Evolutionary conservation across 2,888 invertebrate genomes (phyloP), one percentile per base, ranked within the genome.

Genomic region (Diarsia brunnea): DNA sequence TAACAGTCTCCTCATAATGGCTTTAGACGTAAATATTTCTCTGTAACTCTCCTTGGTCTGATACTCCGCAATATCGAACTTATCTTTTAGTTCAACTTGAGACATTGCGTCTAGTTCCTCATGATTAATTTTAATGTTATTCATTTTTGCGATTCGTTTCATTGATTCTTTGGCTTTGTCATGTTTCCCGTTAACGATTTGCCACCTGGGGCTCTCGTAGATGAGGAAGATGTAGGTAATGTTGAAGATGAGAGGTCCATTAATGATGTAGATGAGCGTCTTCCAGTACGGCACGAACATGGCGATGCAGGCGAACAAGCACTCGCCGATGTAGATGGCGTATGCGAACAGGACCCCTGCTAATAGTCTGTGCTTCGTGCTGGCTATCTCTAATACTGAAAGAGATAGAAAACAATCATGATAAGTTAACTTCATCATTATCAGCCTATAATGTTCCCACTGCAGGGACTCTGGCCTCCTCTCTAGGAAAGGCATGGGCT

Each of bases 121-220:
- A 2, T 88, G 75, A 73, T 94, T 87, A 10, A 95, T 88, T 21
- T 91, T 90, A 0, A 94, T 85, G 31, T 93, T 94, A 75, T 96
- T 96, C 12, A 82, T 88, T 86, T 90, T 87, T 0, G 94, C 92
- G 10, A 95, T 92, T 3, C 84, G 63, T 67, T 90, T 85, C 43
- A 96, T 70, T 1, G 91, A 90, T 64, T 88, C 80, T 69, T 94
- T 95, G 0, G 93, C 95, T 74, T 91, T 82, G n/a, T 92, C 90
- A 1, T 89, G 86, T 88, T 92, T 95, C 0, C 94, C 93, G 43
- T 90, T 94, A 3, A 95, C 82, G 2, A 96, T 91, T 73, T 92
- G 93, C 96, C 96, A 96, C 79, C 96, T 85, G 0, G 94, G 94
- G 67, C 95, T 96, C 75, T 96, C 96, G 61, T 89, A 88, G 14